Evolutionary conservation across 2,113 vertebrate genomes (phyloP), one percentile per base, ranked within the genome.

Genomic region (Aegotheles bennettii): DNA sequence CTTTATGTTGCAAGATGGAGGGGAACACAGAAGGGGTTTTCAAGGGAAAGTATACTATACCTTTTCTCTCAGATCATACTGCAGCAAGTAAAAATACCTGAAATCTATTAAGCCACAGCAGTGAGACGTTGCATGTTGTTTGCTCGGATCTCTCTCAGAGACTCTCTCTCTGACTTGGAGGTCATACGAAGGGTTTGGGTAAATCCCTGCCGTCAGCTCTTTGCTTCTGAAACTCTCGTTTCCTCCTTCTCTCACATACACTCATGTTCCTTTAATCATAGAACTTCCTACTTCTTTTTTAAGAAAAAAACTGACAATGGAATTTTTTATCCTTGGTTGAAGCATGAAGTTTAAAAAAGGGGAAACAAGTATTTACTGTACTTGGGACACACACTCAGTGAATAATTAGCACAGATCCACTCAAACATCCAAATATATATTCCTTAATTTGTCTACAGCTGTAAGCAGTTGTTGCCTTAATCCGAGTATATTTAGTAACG

Each of bases 201-300:
- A 94, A 91, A 94, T 87, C 48, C 65, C 80, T 64, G 40, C 36
- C 76, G 84, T 93, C 87, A 97, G 95, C 92, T 85, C 21, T 94
- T 94, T 82, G 31, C 60, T 89, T 89, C 68, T 89, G 80, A 95
- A 91, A 94, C 75, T 95, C 91, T 96, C 84, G 63, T 94, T 97
- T 97, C 95, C 94, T 93, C 71, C 77, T 94, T 82, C 36, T 84
- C 70, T 91, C 53, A 75, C 50, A 83, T 24, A 92, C 38, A 43
- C 13, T 94, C 51, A 63, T 60, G 89, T 94, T 96, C 91, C 76
- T 96, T 94, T 84, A 95, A 82, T 81, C 81, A 74, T 0, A 63
- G 35, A 85, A 95, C 95, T 96, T 96, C 95, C 95, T 94, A 90
- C 38, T 96, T 96, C 95, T 96, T 96, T 96, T 94, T 95, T 63